These are phyloP conservation scores for Lacerta viridis DNA, from an alignment of 2,797 vertebrate species.

Conservation along the genomic window DNA sequence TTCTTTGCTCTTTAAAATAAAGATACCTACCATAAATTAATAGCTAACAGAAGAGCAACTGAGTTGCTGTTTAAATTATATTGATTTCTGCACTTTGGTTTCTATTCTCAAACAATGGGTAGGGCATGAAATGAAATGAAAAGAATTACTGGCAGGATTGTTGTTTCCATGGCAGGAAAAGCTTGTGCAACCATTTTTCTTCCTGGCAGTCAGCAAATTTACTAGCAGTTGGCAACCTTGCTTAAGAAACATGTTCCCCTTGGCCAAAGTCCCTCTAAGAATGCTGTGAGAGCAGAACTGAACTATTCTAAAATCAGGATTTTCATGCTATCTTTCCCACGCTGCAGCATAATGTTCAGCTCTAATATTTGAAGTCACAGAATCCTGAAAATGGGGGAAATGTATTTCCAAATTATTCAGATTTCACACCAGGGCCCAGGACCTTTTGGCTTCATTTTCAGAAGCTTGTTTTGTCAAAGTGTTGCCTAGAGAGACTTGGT, in stretches of 20 bases:
- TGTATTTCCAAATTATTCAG: background rate
- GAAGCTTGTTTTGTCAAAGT: background rate
- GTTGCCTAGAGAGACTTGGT: background rate
- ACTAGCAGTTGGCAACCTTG: background rate
- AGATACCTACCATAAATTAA: background rate
- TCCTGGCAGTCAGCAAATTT: background rate
- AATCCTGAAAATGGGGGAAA: background rate
- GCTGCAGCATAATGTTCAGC: background rate
- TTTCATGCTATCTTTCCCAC: background rate
- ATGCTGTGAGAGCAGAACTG: background rate
- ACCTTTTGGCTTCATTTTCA: background rate
- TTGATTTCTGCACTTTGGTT: background rate
- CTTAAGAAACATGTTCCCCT: background rate
- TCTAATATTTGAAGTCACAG: background rate
- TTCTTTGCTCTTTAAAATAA: slow-evolving; percentile 8
- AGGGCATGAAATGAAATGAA: background rate
- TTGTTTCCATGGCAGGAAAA: background rate
- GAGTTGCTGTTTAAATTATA: background rate
- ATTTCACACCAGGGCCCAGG: background rate
- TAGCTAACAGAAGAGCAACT: background rate
- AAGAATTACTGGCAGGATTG: slow-evolving; percentile 13
- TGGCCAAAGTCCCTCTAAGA: background rate
- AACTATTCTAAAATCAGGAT: background rate
- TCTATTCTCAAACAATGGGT: background rate
- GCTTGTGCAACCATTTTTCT: background rate